Conservation (phyloP, 1,140 invertebrate genomes). For the Drosophila sucinea region DNA sequence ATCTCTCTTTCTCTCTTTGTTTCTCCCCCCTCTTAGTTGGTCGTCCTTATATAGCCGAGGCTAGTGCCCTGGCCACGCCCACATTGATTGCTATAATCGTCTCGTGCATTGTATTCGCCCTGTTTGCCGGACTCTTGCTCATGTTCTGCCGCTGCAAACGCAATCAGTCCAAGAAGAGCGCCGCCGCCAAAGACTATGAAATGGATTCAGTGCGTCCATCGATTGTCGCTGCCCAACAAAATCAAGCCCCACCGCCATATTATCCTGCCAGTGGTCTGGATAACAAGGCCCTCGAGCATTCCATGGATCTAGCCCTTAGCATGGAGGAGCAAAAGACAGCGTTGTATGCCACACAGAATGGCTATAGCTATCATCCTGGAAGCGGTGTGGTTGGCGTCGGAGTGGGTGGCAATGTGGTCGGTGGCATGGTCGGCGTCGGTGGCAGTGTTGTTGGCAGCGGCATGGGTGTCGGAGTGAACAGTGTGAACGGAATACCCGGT, state of each 20-base stretch:
- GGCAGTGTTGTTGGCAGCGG: constrained; percentile 79
- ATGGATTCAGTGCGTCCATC: constrained; percentile 92
- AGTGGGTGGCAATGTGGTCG: constrained; percentile 75
- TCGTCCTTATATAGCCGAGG: constrained; percentile 90
- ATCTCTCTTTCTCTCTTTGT: constrained; percentile 3
- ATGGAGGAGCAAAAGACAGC: constrained; percentile 92
- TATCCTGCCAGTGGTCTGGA: constrained; percentile 93
- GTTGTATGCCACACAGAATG: constrained; percentile 91
- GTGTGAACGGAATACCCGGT: constrained; percentile 80
- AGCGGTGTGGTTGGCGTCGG: constrained; percentile 83
- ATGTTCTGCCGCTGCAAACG: constrained; percentile 94
- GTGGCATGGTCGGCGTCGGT: constrained; percentile 72
- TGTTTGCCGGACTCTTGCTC: constrained; percentile 90
- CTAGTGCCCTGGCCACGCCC: constrained; percentile 89
- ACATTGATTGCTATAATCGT: constrained; percentile 92
- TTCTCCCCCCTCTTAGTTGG: constrained; percentile 85
- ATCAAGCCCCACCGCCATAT: constrained; percentile 92
- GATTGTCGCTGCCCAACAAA: constrained; percentile 89
- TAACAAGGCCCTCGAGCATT: constrained; percentile 95
- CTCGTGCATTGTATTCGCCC: constrained; percentile 90
- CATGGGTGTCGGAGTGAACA: constrained; percentile 68
- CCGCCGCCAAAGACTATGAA: constrained; percentile 93
- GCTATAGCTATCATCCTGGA: constrained; percentile 91
- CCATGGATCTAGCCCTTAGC: constrained; percentile 90
- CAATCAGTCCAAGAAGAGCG: constrained; percentile 90